Conservation (phyloP, 2,113 vertebrate genomes). For the Eidolon helvum region DNA sequence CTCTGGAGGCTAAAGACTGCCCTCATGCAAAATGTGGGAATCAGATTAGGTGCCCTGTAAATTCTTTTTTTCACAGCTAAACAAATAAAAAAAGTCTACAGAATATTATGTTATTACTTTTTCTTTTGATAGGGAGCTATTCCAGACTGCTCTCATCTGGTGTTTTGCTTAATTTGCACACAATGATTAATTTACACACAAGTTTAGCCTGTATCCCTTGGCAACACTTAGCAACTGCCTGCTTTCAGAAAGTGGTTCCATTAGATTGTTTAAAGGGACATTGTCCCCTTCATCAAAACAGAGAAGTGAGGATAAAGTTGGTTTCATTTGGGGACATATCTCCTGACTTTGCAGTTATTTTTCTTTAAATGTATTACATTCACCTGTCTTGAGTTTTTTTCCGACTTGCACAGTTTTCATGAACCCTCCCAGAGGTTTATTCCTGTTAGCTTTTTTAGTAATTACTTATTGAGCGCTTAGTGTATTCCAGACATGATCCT, state of each 20-base stretch:
- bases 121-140: constrained; percentile 52
- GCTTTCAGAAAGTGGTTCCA: neutral
- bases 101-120: constrained; percentile 11
- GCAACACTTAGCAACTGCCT: constrained; percentile 57
- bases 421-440: neutral
- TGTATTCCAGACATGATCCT: neutral
- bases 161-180: constrained; percentile 75
- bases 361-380: neutral
- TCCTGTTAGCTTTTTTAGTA: neutral
- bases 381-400: neutral
- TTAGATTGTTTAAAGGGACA: constrained; percentile 37
- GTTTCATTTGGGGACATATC: neutral
- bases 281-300: neutral
- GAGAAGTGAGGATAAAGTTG: neutral
- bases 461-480: neutral
- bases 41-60: neutral
- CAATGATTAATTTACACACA: constrained; percentile 71
- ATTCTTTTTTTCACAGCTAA: neutral
- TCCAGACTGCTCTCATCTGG: constrained; percentile 69
- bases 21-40: neutral
- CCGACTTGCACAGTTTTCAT: neutral
- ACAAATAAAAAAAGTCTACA: neutral
- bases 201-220: constrained; percentile 59
- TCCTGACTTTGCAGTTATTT: neutral
- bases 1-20: neutral